These are phyloP conservation scores for Hippocampus kuda DNA, from an alignment of 2,797 vertebrate species.

Conservation along the genomic window DNA sequence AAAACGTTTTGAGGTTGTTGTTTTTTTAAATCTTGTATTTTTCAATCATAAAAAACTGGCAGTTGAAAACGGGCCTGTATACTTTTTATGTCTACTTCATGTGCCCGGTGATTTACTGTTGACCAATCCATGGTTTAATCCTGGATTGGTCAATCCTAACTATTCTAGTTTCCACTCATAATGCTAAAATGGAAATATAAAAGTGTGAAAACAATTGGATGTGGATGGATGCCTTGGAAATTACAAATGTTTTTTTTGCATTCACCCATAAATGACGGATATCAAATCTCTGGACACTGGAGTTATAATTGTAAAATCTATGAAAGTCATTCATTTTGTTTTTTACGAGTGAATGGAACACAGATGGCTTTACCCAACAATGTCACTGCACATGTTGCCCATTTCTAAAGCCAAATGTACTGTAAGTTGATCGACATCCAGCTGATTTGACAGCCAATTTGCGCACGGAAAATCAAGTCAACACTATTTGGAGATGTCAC, in stretches of 20 bases:
- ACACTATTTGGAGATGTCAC: not conserved
- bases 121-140: not conserved
- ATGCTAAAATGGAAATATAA: not conserved
- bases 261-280: not conserved
- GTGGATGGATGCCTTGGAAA: not conserved
- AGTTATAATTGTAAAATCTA: not conserved
- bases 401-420: not conserved
- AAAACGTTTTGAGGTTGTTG: too few species aligned
- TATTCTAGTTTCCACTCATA: not conserved
- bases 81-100: not conserved
- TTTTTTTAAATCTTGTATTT: too few species aligned
- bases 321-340: not conserved
- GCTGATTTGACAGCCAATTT: not conserved
- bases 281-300: not conserved
- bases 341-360: not conserved
- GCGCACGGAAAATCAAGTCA: not conserved
- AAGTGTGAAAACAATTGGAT: not conserved
- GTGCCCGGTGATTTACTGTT: too few species aligned
- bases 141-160: too few species aligned
- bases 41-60: not conserved
- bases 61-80: not conserved
- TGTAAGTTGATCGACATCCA: not conserved
- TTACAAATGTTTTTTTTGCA: not conserved
- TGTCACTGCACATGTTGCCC: not conserved
- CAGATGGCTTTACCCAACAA: not conserved